phyloP scores from a whole-genome alignment of 2,888 invertebrate species.

The Gortyna flavago region DNA sequence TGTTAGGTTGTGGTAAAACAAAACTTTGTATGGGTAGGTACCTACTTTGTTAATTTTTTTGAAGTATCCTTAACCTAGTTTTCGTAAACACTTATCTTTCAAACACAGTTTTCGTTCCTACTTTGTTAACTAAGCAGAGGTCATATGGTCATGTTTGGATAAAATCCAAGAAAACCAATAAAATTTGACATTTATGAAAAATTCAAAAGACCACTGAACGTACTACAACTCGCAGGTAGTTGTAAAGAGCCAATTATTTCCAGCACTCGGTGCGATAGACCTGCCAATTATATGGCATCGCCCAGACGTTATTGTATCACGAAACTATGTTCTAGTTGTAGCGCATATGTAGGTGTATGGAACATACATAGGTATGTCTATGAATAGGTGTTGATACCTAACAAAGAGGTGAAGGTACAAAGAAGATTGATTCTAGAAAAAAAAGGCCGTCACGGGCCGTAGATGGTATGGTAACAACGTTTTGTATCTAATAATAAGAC shows the following conservation, averaged over 20 bases:
- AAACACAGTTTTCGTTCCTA: background rate
- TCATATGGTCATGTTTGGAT: background rate
- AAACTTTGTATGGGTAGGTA: background rate
- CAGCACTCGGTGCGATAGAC: constrained; percentile 34
- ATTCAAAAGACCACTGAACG: constrained; percentile 15
- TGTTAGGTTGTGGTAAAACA: background rate
- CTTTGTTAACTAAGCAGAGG: background rate
- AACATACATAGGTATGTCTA: background rate
- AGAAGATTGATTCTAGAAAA: no score
- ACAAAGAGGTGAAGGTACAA: background rate
- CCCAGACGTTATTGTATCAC: background rate
- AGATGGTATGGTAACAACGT: background rate
- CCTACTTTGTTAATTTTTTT: background rate
- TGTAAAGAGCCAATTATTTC: constrained; percentile 53
- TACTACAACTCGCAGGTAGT: constrained; percentile 4
- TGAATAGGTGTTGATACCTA: no score
- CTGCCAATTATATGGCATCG: constrained; percentile 46
- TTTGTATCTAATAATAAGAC: background rate
- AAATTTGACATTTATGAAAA: constrained; percentile 16
- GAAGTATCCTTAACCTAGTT: background rate
- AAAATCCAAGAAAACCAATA: background rate
- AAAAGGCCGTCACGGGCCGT: background rate
- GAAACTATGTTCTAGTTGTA: background rate
- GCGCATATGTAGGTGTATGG: background rate
- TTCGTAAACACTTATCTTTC: background rate